Evolutionary conservation across 2,113 vertebrate genomes (phyloP).

Genomic region (Nestor notabilis): DNA sequence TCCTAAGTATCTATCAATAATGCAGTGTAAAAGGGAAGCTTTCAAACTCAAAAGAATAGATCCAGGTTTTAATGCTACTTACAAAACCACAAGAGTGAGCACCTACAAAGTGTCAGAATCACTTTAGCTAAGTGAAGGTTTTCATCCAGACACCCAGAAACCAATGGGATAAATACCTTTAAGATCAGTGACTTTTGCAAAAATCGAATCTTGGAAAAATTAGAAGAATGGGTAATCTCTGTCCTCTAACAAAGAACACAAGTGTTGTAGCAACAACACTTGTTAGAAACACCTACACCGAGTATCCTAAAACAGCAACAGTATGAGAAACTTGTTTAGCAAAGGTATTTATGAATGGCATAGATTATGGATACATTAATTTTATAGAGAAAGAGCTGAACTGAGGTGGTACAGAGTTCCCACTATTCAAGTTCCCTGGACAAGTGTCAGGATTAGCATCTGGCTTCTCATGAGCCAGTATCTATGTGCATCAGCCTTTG

Average conservation of each 20-base stretch:
- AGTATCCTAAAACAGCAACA: neutral
- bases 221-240: neutral
- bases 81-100: neutral
- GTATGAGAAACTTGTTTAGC: neutral
- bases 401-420: neutral
- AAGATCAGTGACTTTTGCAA: neutral
- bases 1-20: neutral
- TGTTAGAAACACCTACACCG: neutral
- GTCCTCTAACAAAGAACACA: neutral
- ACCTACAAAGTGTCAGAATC: neutral
- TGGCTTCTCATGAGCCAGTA: neutral
- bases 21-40: neutral
- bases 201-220: neutral
- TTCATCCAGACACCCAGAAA: neutral
- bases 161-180: neutral
- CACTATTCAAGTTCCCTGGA: neutral
- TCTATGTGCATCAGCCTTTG: neutral
- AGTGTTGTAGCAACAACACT: neutral
- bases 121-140: neutral
- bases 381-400: neutral
- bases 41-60: neutral
- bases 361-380: neutral
- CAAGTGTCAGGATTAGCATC: conserved; percentile 9
- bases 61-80: neutral
- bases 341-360: neutral